These are phyloP conservation scores for Melangyna quadrimaculata DNA, from an alignment of 2,888 invertebrate species.

Conservation along the genomic window DNA sequence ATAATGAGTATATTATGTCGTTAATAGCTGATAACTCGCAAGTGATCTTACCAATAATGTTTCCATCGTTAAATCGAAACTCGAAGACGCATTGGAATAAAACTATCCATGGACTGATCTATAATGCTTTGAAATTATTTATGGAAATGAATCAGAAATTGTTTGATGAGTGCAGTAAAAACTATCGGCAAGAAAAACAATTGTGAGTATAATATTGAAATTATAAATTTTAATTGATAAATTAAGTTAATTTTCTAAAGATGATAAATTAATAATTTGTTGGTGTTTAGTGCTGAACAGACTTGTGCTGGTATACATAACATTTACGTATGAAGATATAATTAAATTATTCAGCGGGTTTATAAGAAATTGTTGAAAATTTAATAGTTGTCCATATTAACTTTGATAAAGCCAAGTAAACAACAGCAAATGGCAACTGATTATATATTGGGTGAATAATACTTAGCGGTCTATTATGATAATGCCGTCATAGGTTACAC, in stretches of 20 bases:
- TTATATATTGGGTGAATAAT: too few species aligned
- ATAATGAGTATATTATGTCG: slow-evolving; percentile 99
- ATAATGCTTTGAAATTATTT: slow-evolving; percentile 99
- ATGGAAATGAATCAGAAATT: slow-evolving; percentile 99
- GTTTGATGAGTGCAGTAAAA: slow-evolving; percentile 99
- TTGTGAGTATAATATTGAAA: slow-evolving; percentile 84
- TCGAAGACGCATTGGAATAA: slow-evolving; percentile 99
- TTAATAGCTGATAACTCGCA: slow-evolving; percentile 99
- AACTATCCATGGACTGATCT: slow-evolving; percentile 99
- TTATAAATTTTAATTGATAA: neutral
- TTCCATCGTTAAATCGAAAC: slow-evolving; percentile 98
- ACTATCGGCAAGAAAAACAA: slow-evolving; percentile 93
- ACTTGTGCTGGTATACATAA: too few species aligned
- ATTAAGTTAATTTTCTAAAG: neutral
- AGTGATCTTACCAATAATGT: slow-evolving; percentile 99
- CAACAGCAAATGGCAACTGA: too few species aligned
- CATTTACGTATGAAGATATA: too few species aligned
- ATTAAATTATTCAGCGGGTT: too few species aligned
- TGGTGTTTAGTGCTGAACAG: too few species aligned
- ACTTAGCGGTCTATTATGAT: too few species aligned
- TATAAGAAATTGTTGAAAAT: too few species aligned
- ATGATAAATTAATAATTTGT: neutral
- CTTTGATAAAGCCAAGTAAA: too few species aligned
- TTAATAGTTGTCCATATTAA: too few species aligned
- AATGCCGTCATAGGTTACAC: too few species aligned